Evolutionary conservation across 1,140 invertebrate genomes (phyloP).

Genomic region (Ctenoplectra terminalis): DNA sequence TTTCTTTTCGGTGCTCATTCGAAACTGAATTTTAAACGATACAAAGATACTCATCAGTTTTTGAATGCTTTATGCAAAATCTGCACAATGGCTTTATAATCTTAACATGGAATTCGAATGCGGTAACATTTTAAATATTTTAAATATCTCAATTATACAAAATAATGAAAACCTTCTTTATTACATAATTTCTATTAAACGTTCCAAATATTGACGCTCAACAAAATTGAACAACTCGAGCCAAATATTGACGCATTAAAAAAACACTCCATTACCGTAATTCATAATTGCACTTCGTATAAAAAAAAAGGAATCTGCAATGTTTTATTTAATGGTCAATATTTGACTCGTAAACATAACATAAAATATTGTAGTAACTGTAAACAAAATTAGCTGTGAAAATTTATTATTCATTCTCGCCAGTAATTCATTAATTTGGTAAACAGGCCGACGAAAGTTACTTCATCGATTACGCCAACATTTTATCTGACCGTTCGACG

Average conservation of each 20-base stretch:
- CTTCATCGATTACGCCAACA: neutral
- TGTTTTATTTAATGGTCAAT: neutral
- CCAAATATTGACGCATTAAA: neutral
- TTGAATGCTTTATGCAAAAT: too few species aligned
- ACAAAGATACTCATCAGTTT: too few species aligned
- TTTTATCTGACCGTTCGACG: neutral
- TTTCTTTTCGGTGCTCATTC: neutral
- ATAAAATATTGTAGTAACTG: neutral
- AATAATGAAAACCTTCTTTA: too few species aligned
- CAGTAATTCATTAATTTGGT: neutral
- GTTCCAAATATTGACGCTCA: too few species aligned
- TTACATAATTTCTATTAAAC: too few species aligned
- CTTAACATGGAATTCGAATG: too few species aligned
- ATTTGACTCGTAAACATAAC: neutral
- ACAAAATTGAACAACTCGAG: too few species aligned
- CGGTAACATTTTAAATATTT: too few species aligned
- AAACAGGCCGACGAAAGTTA: neutral
- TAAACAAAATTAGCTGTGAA: neutral
- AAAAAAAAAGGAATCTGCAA: neutral
- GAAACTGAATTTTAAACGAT: neutral
- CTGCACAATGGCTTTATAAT: too few species aligned
- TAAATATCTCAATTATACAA: too few species aligned
- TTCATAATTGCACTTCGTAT: neutral
- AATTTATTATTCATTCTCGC: conserved; percentile 2
- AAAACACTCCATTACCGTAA: too few species aligned